A percentile compares a stretch with the other conserved stretches of the same genome.
Evolutionary conservation across 2,797 vertebrate species (phyloP).

Genomic region (Sebastiscus tertius): DNA sequence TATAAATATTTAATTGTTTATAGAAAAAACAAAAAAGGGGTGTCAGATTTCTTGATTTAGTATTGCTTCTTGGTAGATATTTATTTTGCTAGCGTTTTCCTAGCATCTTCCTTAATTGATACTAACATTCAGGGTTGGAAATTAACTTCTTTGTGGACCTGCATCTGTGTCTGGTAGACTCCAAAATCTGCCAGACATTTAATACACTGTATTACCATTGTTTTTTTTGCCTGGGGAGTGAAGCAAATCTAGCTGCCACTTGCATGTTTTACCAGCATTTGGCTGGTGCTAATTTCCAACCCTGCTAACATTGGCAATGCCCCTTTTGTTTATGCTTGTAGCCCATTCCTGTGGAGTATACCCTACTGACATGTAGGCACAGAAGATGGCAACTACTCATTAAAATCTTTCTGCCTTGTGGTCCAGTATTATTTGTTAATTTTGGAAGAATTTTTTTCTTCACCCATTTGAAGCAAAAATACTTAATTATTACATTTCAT

Average conservation of each 20-base stretch:
- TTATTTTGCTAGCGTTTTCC: conserved; percentile 15
- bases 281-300: too few relatives aligned
- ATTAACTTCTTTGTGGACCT: too few relatives aligned
- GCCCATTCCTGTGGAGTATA: conserved; percentile 21
- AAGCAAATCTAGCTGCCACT: too few relatives aligned
- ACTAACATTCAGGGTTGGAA: conserved; percentile 36
- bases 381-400: conserved; percentile 56
- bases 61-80: conserved; percentile 33
- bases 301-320: conserved; percentile 12
- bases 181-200: too few relatives aligned
- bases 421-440: conserved; percentile 59
- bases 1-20: background rate
- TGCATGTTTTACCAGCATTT: too few relatives aligned
- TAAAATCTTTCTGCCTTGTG: conserved; percentile 56
- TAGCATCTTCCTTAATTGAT: conserved; percentile 36
- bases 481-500: background rate
- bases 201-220: too few relatives aligned
- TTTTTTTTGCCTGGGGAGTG: too few relatives aligned
- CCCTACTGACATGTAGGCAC: conserved; percentile 33
- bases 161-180: too few relatives aligned
- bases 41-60: conserved; percentile 50
- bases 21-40: conserved; percentile 34
- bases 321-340: conserved; percentile 43
- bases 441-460: conserved; percentile 25
- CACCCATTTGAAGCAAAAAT: conserved; percentile 1